Conservation (phyloP, 2,888 invertebrate species). For the Disparrhopalites patrizii region DNA sequence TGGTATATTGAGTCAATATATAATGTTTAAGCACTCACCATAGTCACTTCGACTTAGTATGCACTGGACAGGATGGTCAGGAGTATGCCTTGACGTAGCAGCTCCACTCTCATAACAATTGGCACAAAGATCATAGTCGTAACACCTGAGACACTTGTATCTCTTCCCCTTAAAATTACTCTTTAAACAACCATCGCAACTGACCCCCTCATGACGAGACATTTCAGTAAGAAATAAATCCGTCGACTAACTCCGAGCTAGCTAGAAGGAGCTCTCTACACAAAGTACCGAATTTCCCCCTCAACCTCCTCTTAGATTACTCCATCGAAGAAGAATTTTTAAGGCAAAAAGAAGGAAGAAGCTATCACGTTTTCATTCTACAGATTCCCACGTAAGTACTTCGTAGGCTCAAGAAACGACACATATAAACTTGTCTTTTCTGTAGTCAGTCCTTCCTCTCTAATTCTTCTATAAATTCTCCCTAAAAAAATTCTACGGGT, state of each 20-base stretch:
- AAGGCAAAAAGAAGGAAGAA: background rate
- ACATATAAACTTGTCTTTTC: too few species aligned
- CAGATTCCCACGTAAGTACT: too few species aligned
- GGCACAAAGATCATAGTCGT: conserved; percentile 98
- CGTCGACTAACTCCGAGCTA: background rate
- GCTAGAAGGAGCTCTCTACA: conserved; percentile 3
- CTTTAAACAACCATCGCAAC: conserved; percentile 98
- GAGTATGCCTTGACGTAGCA: conserved; percentile 85
- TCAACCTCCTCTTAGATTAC: too few species aligned
- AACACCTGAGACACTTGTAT: conserved; percentile 98
- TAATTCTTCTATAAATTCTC: too few species aligned
- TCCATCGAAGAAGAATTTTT: conserved; percentile 1
- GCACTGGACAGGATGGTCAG: conserved; percentile 98
- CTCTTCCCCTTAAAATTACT: conserved; percentile 95
- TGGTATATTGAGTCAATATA: too few species aligned
- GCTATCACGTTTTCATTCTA: background rate
- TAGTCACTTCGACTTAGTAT: conserved; percentile 95
- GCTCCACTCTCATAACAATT: conserved; percentile 91
- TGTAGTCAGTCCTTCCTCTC: too few species aligned
- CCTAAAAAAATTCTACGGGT: too few species aligned
- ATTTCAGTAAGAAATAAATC: conserved; percentile 56
- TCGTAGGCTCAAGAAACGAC: too few species aligned
- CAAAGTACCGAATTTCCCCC: too few species aligned
- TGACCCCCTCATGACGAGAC: conserved; percentile 98
- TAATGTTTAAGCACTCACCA: conserved; percentile 59